Percentiles rank a stretch among this genome's conserved stretches.
Evolutionary conservation across 2,113 vertebrate genomes (phyloP).

Genomic region (Ramphastos sulfuratus): DNA sequence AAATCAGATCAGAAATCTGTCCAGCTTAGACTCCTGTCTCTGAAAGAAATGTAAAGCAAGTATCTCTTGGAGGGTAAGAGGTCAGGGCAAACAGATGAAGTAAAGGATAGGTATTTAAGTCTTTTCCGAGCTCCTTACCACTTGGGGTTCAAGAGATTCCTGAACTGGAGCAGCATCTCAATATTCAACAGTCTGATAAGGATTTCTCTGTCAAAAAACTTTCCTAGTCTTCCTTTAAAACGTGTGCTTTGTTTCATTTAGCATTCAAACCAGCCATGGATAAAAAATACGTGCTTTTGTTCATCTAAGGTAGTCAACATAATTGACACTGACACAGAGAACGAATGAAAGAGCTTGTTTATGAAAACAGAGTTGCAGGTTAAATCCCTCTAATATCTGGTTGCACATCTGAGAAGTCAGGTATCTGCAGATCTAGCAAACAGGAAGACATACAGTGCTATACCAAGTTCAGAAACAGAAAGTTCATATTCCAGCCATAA

Average conservation of each 20-base stretch:
- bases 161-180: background rate
- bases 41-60: background rate
- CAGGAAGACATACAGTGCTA: accelerated
- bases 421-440: background rate
- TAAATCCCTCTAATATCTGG: background rate
- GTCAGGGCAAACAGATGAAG: background rate
- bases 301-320: background rate
- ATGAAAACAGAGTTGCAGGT: background rate
- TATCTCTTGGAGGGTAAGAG: background rate
- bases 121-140: background rate
- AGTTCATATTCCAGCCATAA: background rate
- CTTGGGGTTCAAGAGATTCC: background rate
- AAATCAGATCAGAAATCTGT: background rate
- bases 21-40: background rate
- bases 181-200: background rate
- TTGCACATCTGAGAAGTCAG: background rate
- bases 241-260: background rate
- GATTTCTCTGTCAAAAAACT: background rate
- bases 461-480: accelerated
- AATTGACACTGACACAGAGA: background rate
- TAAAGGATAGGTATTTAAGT: background rate
- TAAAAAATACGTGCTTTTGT: background rate
- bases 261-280: background rate
- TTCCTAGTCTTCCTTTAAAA: background rate
- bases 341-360: background rate